Evolutionary conservation across 2,888 invertebrate genomes (phyloP).

Genomic region (Kuschelorhynchus macadamiae): DNA sequence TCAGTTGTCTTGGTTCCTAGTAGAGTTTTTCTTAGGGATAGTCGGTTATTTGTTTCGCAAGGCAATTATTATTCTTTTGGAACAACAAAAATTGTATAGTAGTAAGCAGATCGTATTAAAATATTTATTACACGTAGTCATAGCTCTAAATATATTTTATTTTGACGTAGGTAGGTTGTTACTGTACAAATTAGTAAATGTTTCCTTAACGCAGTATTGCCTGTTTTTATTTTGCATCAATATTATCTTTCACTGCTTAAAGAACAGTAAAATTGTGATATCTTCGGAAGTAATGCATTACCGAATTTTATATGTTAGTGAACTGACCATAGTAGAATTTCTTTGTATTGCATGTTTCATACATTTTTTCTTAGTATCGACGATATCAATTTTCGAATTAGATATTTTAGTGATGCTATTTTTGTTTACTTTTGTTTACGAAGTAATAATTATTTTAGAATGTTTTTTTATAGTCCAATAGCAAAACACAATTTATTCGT

Average conservation of each 20-base stretch:
- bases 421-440: neutral
- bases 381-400: neutral
- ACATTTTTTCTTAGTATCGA: conserved; percentile 9
- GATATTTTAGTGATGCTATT: neutral
- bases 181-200: neutral
- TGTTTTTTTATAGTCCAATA: too few species aligned
- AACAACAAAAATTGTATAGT: neutral
- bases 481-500: too few species aligned
- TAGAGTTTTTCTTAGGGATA: conserved; percentile 4
- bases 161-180: neutral
- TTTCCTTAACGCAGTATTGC: neutral
- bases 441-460: neutral
- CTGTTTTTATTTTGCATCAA: neutral
- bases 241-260: neutral
- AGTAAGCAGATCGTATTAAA: neutral
- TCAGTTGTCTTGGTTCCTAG: neutral
- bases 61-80: neutral
- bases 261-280: neutral
- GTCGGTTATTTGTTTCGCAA: conserved; percentile 6
- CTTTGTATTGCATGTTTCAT: neutral
- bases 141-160: neutral
- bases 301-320: neutral
- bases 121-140: neutral
- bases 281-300: neutral
- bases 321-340: neutral